A percentile compares a stretch with the other conserved stretches of the same genome.
phyloP scores from a whole-genome alignment of 2,113 vertebrate genomes.

The Ctenomys sociabilis region DNA sequence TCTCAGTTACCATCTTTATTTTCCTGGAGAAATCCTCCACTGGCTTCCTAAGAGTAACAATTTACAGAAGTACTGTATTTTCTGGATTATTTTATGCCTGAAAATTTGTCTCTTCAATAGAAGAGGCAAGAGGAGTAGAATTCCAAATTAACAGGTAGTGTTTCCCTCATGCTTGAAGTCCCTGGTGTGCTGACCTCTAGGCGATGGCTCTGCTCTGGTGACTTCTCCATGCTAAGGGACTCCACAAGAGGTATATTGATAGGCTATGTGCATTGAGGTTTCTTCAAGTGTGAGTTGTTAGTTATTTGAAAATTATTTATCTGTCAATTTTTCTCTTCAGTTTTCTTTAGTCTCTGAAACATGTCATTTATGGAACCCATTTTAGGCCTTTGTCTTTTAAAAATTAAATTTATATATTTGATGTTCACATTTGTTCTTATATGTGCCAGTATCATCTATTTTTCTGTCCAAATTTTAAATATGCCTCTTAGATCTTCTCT shows the following conservation, averaged over 20 bases:
- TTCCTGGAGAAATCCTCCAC: neutral
- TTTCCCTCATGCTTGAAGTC: neutral
- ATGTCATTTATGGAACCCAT: neutral
- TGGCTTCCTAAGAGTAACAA: neutral
- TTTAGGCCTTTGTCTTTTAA: neutral
- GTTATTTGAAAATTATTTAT: constrained; percentile 42
- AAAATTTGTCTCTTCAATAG: constrained; percentile 1
- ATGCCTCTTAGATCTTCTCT: neutral
- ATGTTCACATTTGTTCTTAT: neutral
- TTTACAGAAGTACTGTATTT: constrained; percentile 11
- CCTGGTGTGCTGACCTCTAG: neutral
- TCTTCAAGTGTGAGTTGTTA: neutral
- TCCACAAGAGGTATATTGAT: neutral
- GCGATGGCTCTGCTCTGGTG: neutral
- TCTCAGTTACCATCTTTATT: neutral
- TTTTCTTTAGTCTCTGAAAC: neutral
- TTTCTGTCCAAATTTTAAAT: neutral
- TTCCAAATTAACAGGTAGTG: neutral
- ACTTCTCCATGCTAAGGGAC: neutral
- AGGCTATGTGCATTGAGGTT: rapidly evolving
- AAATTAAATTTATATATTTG: neutral
- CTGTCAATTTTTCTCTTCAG: neutral
- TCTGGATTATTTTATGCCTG: neutral
- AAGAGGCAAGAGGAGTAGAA: too few relatives aligned
- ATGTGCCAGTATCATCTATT: neutral